A percentile compares a stretch with the other conserved stretches of the same genome.
Evolutionary conservation across 2,113 vertebrate genomes (phyloP).

Genomic region (Phrynosoma blainvillii): DNA sequence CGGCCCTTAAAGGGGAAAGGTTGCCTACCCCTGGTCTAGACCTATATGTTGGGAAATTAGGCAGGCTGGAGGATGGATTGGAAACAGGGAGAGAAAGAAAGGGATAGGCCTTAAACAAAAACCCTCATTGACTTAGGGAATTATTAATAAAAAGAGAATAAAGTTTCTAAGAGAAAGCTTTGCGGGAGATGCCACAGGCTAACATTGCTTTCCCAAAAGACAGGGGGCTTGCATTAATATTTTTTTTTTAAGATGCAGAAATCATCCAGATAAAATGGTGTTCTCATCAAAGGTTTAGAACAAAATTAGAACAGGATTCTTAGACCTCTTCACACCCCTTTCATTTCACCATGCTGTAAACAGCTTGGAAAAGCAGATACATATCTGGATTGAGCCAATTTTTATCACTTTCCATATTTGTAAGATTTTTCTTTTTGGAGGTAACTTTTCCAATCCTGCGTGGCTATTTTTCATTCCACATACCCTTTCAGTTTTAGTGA

Average conservation of each 20-base stretch:
- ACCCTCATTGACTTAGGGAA: conserved; percentile 51
- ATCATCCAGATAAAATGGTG: conserved; percentile 51
- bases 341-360: background rate
- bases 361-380: accelerated
- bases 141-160: conserved; percentile 58
- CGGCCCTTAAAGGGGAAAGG: too few relatives aligned
- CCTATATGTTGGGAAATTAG: accelerated
- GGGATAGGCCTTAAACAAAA: conserved; percentile 50
- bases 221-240: conserved; percentile 42
- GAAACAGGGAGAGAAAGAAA: background rate
- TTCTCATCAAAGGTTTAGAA: conserved; percentile 54
- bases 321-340: background rate
- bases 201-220: conserved; percentile 38
- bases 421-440: background rate
- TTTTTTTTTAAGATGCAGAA: conserved; percentile 67
- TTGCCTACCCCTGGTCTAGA: too few relatives aligned
- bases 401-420: background rate
- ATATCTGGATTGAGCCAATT: background rate
- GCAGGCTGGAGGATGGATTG: background rate
- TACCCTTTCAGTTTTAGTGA: background rate
- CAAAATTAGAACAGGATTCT: conserved; percentile 63
- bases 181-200: conserved; percentile 39
- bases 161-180: conserved; percentile 51
- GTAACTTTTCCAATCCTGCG: background rate
- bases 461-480: background rate